A percentile compares a stretch with the other conserved stretches of the same genome.
Evolutionary conservation across 2,888 invertebrate genomes (phyloP).

Genomic region (Pristionchus japonicus): DNA sequence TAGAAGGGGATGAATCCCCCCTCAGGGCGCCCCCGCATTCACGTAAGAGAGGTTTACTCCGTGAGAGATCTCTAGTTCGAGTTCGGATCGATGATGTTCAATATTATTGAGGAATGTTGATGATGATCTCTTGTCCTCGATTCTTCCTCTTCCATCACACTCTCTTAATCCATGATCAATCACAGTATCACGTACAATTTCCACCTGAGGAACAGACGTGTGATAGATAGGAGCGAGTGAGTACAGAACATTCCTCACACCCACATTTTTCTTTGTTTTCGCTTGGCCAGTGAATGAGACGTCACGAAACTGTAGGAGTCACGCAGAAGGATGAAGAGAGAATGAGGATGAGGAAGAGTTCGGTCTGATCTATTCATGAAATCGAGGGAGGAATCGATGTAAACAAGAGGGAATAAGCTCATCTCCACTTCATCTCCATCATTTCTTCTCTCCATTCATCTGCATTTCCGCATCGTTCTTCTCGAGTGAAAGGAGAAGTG

Average conservation of each 20-base stretch:
- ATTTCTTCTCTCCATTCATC: background rate
- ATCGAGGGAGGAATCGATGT: background rate
- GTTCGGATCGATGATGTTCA: background rate
- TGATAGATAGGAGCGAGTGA: background rate
- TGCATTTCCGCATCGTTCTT: constrained; percentile 1
- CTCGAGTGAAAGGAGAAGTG: background rate
- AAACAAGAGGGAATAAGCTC: background rate
- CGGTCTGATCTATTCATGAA: background rate
- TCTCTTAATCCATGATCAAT: too few relatives aligned
- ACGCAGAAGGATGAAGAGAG: too few relatives aligned
- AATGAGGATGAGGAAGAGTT: background rate
- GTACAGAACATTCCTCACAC: constrained; percentile 1
- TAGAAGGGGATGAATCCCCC: background rate
- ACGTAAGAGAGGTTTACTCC: background rate
- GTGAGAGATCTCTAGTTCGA: background rate
- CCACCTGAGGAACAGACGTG: background rate
- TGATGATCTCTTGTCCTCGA: background rate
- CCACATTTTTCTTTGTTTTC: constrained; percentile 8
- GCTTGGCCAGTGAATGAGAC: background rate
- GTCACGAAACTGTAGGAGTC: background rate
- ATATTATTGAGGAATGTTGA: background rate
- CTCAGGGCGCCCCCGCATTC: constrained; percentile 2
- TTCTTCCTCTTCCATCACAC: background rate
- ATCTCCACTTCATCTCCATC: background rate
- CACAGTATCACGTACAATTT: background rate